Base-by-base conservation (phyloP, 92 coral and sea anemone species). In the Zoanthus gigantus region DNA sequence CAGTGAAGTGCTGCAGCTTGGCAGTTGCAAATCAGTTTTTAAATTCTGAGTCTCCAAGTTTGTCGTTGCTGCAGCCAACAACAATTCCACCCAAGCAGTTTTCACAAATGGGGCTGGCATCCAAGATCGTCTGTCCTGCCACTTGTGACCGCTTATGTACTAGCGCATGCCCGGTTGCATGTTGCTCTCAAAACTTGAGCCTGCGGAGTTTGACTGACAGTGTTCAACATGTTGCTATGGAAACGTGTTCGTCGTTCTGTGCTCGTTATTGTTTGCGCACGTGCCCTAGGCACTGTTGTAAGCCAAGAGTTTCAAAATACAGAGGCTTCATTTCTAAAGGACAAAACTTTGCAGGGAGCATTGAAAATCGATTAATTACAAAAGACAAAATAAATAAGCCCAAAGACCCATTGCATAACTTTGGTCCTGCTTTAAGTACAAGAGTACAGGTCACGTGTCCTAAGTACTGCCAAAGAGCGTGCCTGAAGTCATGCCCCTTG, bases 101-200 rank as follows among this genome's bases (percentile, higher is more conserved):
- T 46, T 34, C 60, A 76, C 11, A 9, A 16, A 32, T 18, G 23
- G 9, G 7, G n/a, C 75, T 37, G 23, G 16, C 79, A 44, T 54
- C 74, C 5, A 66, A 47, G 16, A 81, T 74, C 5, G 37, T 42
- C 5, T 90, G 94, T 56, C 93, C 90, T 8, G 82, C 81, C 3
- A 50, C 77, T 17, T 94, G 96, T 45, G 61, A n/a, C n/a, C 86
- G 79, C 13, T 52, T 82, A 9, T 94, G 96, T 71, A 44, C 79
- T 71, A 82, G 88, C 17, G 76, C 90, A 47, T 94, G 96, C 32
- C 94, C 96, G 29, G 92, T 57, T 31, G 78, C 83, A 53, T 94
- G 94, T 53, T 92, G 96, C 75, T 8, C 87, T 65, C 74, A 28
- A 81, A 13, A 37, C 0, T 81, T 71, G 15, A 81, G 52, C 47